Base-by-base conservation (phyloP, 2,888 invertebrate species). In the Thelaira solivaga region DNA sequence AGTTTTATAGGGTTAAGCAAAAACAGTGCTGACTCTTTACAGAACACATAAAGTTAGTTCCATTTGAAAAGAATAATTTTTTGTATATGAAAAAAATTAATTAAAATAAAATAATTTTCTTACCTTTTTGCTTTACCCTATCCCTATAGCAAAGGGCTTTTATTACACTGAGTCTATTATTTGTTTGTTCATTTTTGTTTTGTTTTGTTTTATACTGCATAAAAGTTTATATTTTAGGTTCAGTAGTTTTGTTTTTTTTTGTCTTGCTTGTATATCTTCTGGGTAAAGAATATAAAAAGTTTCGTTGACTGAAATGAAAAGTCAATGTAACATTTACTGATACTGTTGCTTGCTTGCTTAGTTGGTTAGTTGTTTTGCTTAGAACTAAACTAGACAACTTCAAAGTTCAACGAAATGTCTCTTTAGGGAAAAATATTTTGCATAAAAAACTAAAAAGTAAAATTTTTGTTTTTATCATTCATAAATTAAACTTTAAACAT, bases 401-500 rank as follows among this genome's bases (percentile, higher is more conserved):
- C 51, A 61, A n/a, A 22, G 41, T 69, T 69, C 43, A 72, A 4
- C 39, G 16, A 55, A 64, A 64, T 57, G 39, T 36, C 41, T 31
- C 64, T 34, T 62, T 45, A 20, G 45, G 36, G 43, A 53, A 59
- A 65, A 41, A 47, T 26, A 47, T 65, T 10, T 49, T 49, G 24
- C 36, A 16, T 2, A n/a, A 31, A 43, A 16, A 24, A 49, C 4
- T 11, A 24, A 36, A 62, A 62, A 20, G 62, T 53, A 1, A 53
- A 36, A 71, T 72, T 72, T 47, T 55, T 72, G 31, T 55, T 72
- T 11, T 39, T 64, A 62, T 64, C 47, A 36, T 47, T 64, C 47
- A 61, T 61, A 62, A 71, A 64, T 64, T 72, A 13, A 72, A 64
- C 8, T 47, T 71, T 43, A 53, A 61, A 31, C 24, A 62, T 62